Conservation (phyloP, 2,113 vertebrate species). For the Psilopogon haemacephalus region DNA sequence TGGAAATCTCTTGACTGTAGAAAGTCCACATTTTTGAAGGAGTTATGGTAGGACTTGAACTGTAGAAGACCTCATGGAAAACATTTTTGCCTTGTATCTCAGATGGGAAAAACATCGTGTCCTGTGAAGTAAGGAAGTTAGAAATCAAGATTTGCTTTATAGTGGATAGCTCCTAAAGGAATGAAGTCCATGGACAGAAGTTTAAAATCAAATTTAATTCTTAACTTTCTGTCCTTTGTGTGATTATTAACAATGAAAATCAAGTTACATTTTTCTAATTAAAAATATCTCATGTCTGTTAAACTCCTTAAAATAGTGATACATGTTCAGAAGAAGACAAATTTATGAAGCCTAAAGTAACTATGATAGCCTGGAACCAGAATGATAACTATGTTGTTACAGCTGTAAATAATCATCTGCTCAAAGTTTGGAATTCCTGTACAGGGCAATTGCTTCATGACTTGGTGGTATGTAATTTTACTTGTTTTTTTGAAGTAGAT, state of each 20-base stretch:
- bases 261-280: background rate
- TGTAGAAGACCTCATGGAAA: background rate
- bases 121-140: background rate
- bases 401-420: conserved; percentile 93
- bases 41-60: background rate
- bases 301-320: conserved; percentile 58
- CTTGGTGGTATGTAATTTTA: conserved; percentile 80
- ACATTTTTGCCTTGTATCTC: background rate
- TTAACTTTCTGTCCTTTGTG: background rate
- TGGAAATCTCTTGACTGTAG: background rate
- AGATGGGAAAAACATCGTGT: background rate
- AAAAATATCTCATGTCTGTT: background rate
- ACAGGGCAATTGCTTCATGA: conserved; percentile 93
- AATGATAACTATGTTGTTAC: conserved; percentile 94
- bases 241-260: background rate
- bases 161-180: background rate
- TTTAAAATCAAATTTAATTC: background rate
- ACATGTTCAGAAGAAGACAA: conserved; percentile 81
- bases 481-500: background rate
- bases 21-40: background rate
- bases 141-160: background rate
- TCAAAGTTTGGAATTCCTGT: conserved; percentile 97
- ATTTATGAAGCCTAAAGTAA: conserved; percentile 95
- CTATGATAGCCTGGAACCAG: conserved; percentile 98
- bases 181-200: background rate